These are phyloP conservation scores for Plecotus auritus DNA, from an alignment of 2,113 vertebrate genomes.

Conservation along the genomic window DNA sequence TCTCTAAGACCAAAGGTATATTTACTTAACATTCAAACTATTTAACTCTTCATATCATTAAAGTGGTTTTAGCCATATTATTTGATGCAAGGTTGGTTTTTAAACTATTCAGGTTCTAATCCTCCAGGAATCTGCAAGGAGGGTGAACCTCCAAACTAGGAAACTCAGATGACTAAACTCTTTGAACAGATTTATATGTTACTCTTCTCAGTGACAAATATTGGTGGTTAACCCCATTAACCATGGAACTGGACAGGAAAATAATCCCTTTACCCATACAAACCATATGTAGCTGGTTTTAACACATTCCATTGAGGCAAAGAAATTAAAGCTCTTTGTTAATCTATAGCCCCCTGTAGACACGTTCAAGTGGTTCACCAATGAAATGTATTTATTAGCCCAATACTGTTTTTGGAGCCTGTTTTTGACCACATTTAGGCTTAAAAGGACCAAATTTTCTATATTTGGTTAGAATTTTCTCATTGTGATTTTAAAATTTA, in stretches of 20 bases:
- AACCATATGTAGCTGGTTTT: background rate
- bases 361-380: background rate
- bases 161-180: background rate
- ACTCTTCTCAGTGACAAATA: background rate
- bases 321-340: slow-evolving; percentile 14
- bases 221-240: background rate
- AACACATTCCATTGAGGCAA: background rate
- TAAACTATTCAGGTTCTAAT: background rate
- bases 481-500: background rate
- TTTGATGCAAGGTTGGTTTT: background rate
- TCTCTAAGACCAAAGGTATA: background rate
- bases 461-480: slow-evolving; percentile 24
- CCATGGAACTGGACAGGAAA: background rate
- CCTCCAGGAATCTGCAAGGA: background rate
- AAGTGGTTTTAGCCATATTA: background rate
- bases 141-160: background rate
- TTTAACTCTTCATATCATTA: background rate
- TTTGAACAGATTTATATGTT: slow-evolving; percentile 18
- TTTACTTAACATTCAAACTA: background rate
- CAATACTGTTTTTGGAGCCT: background rate
- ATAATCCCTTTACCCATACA: background rate
- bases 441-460: background rate
- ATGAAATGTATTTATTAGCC: background rate
- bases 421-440: background rate
- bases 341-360: background rate